phyloP scores from a whole-genome alignment of 2,113 vertebrate genomes.

The Empidonax traillii region DNA sequence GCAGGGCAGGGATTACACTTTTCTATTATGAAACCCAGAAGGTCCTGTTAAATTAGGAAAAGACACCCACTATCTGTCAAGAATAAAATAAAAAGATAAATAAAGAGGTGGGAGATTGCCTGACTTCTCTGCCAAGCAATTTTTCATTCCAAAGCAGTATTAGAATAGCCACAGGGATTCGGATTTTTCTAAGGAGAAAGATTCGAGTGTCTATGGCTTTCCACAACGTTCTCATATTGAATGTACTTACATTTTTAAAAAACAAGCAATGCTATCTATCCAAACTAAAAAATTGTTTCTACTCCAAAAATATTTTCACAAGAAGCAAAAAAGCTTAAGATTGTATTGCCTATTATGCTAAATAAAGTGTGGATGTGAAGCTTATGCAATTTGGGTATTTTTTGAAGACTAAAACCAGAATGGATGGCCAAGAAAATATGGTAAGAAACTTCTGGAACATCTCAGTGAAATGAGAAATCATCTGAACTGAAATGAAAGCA shows the following conservation, averaged over 20 bases:
- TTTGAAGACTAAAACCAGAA: not conserved
- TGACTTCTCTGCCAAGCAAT: not conserved
- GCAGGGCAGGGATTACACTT: not conserved
- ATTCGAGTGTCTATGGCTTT: not conserved
- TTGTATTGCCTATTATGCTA: not conserved
- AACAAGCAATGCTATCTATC: not conserved
- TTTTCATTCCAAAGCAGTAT: not conserved
- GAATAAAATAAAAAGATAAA: not conserved
- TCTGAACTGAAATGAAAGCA: not conserved
- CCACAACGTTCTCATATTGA: not conserved
- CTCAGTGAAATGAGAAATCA: not conserved
- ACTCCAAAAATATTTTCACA: not conserved
- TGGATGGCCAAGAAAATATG: not conserved
- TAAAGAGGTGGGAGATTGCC: not conserved
- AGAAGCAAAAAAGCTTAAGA: not conserved
- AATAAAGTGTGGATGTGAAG: not conserved
- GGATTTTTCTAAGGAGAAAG: not conserved
- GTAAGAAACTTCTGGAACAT: not conserved
- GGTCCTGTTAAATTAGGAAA: not conserved
- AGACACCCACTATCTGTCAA: not conserved
- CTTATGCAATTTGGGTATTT: not conserved
- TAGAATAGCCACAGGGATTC: not conserved
- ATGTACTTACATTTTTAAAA: not conserved
- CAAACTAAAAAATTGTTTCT: not conserved
- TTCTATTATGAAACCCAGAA: not conserved